phyloP scores from a whole-genome alignment of 2,113 vertebrate genomes.

The Crocuta crocuta region DNA sequence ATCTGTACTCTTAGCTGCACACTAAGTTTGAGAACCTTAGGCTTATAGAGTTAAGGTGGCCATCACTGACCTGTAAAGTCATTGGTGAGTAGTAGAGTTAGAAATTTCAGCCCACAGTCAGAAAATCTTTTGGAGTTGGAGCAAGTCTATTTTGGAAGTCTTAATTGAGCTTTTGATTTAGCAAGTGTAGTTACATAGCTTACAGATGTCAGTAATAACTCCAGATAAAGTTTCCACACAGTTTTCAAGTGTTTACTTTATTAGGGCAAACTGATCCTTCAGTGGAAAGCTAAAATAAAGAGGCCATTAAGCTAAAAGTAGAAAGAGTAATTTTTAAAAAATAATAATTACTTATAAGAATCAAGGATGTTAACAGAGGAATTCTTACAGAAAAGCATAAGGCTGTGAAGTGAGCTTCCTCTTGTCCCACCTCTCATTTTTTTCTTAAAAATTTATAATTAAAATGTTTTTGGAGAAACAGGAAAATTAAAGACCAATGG shows the following conservation, averaged over 20 bases:
- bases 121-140: background rate
- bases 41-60: background rate
- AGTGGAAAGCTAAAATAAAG: background rate
- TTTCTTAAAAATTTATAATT: background rate
- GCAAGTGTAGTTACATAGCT: background rate
- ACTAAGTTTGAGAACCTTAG: background rate
- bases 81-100: background rate
- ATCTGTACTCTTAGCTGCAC: background rate
- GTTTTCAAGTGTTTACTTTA: conserved; percentile 33
- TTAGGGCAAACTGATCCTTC: background rate
- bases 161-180: background rate
- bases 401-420: background rate
- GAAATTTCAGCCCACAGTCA: background rate
- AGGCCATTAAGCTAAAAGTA: background rate
- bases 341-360: background rate
- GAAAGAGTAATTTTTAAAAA: background rate
- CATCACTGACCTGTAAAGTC: background rate
- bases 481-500: background rate
- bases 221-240: background rate
- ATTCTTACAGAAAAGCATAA: background rate
- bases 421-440: background rate
- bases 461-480: background rate
- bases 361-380: background rate
- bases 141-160: background rate
- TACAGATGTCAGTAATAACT: background rate